Evolutionary conservation across 1,140 invertebrate genomes (phyloP).

Genomic region (Drosophila kikkawai): DNA sequence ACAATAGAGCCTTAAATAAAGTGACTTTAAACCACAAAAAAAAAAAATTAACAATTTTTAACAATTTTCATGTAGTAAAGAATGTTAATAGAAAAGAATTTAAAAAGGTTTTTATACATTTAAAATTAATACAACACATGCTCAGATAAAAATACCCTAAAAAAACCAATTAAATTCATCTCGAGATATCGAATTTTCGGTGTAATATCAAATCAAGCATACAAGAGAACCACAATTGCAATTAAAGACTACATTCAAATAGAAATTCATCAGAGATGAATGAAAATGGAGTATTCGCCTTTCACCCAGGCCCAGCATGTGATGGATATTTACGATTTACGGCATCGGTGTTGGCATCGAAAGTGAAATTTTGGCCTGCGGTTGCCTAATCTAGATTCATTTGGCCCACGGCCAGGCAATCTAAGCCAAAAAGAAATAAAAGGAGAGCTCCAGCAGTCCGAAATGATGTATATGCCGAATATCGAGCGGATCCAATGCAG

Average conservation of each 20-base stretch:
- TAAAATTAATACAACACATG: too few species aligned
- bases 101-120: too few species aligned
- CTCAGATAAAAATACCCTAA: not conserved
- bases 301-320: slow-evolving; percentile 53
- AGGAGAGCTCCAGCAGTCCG: not conserved
- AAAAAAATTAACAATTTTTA: too few species aligned
- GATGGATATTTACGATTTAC: slow-evolving; percentile 30
- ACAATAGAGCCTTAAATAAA: not conserved
- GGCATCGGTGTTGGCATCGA: slow-evolving; percentile 24
- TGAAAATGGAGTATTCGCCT: slow-evolving; percentile 32
- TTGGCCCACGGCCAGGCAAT: slow-evolving; percentile 36
- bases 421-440: slow-evolving; percentile 18
- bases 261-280: slow-evolving; percentile 14
- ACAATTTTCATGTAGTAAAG: too few species aligned
- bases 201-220: slow-evolving; percentile 4
- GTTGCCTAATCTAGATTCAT: slow-evolving; percentile 30
- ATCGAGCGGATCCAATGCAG: slow-evolving; percentile 22
- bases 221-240: slow-evolving; percentile 46
- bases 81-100: too few species aligned
- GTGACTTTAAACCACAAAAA: not conserved
- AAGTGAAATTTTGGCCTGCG: slow-evolving; percentile 62
- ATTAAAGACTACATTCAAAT: slow-evolving; percentile 31
- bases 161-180: not conserved
- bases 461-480: slow-evolving; percentile 18
- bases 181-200: not conserved